Base-by-base conservation (phyloP, 2,113 vertebrate species). In the Pithys albifrons region DNA sequence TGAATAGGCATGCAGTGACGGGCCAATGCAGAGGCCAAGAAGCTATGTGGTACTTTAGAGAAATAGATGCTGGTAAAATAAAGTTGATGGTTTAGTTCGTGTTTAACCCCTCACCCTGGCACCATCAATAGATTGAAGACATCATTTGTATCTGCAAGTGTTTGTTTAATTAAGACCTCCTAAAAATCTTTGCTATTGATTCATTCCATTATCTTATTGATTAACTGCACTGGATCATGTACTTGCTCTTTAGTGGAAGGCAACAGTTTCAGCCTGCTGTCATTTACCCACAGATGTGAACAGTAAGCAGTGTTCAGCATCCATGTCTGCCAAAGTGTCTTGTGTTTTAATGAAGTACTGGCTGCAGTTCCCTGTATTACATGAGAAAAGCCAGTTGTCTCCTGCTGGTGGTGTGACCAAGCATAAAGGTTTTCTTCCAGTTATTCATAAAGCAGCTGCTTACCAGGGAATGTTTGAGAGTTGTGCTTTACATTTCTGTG, bases 161-260 rank as follows among this genome's bases (percentile, higher is more conserved):
- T 99, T 99, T 98, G 98, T 98, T 99, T 99, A 99, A 99, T 99
- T 99, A 99, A 99, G 99, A 99, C 98, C 98, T 98, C 98, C 97
- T 98, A 98, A 98, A 98, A 98, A 99, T 99, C 98, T 98, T 99
- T 99, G 97, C 98, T 98, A 99, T 99, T 98, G 99, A 99, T 98
- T 98, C 97, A 93, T 98, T 98, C 98, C 98, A 98, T 98, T 98
- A 98, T 97, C 97, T 97, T 98, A 99, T 99, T 98, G 99, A 99
- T 99, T 98, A 98, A 97, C 97, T 97, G 97, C 97, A 97, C 96
- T 97, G 96, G 96, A 97, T 98, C 97, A 97, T 98, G 98, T 98
- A 98, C 98, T 97, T 96, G 85, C 97, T 98, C 98, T 98, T 98
- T 98, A 94, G 98, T 86, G 97, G 97, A 97, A 97, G 97, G 96